Evolutionary conservation across 2,113 vertebrate species (phyloP).

Genomic region (Anoura caudifer): DNA sequence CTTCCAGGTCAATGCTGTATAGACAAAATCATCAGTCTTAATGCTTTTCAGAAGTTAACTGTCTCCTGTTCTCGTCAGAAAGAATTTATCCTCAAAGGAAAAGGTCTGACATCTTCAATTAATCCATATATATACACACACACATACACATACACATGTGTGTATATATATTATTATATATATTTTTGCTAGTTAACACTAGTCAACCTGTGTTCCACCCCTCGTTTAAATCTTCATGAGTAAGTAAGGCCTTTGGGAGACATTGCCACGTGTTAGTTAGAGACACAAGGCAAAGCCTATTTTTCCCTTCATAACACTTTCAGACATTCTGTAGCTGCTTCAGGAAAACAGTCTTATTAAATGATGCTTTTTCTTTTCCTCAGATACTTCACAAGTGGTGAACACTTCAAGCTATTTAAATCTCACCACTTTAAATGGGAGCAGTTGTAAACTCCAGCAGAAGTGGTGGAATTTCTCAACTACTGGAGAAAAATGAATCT

Average conservation of each 20-base stretch:
- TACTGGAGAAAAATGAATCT: background rate
- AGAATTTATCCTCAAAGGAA: conserved; percentile 88
- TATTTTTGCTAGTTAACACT: conserved; percentile 52
- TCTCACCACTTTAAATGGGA: background rate
- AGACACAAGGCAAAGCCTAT: background rate
- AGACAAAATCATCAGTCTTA: conserved; percentile 99
- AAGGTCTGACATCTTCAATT: conserved; percentile 84
- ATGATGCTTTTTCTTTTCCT: background rate
- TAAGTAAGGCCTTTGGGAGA: conserved; percentile 3
- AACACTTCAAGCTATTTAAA: background rate
- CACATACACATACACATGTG: background rate
- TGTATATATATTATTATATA: background rate
- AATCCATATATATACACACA: conserved; percentile 47
- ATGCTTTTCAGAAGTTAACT: conserved; percentile 94
- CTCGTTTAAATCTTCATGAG: background rate
- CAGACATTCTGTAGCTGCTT: background rate
- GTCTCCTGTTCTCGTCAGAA: conserved; percentile 90
- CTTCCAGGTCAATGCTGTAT: conserved; percentile 99
- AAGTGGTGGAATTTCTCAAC: background rate
- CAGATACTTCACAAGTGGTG: background rate
- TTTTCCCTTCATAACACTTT: background rate
- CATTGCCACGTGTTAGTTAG: rapidly evolving
- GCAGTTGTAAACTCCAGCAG: background rate
- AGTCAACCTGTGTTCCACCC: background rate
- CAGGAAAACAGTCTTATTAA: background rate